A percentile compares a stretch with the other conserved stretches of the same genome.
Evolutionary conservation across 2,113 vertebrate genomes (phyloP).

Genomic region (Oreocharis arfaki): DNA sequence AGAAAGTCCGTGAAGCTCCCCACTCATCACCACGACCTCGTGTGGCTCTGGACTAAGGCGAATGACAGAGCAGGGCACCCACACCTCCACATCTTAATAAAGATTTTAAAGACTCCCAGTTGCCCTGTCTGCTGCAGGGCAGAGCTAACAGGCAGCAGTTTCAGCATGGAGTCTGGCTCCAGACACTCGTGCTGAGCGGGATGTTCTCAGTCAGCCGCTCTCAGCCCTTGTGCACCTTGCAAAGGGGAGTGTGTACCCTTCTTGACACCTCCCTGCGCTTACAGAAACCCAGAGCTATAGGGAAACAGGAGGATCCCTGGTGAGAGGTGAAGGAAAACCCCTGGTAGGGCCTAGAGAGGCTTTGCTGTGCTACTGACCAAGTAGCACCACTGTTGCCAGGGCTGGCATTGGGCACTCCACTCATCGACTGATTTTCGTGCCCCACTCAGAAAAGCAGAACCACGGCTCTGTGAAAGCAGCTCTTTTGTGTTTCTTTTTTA

Average conservation of each 20-base stretch:
- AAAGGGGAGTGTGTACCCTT: not conserved
- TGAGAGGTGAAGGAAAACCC: not conserved
- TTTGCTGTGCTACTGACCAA: not conserved
- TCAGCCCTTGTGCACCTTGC: not conserved
- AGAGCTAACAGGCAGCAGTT: not conserved
- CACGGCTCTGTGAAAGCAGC: not conserved
- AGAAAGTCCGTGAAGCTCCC: accelerated
- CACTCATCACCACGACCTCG: accelerated
- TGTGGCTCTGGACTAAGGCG: not conserved
- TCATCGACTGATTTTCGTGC: not conserved
- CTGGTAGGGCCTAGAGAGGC: not conserved
- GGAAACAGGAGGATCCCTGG: not conserved
- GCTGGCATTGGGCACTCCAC: not conserved
- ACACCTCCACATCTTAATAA: not conserved
- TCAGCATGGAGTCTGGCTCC: not conserved
- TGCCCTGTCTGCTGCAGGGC: not conserved
- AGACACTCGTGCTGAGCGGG: accelerated
- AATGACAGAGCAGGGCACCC: not conserved
- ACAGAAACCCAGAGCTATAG: not conserved
- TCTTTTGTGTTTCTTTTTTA: not conserved
- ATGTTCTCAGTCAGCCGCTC: not conserved
- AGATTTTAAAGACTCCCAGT: not conserved
- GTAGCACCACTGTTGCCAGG: not conserved
- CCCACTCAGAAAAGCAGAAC: not conserved
- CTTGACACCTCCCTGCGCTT: accelerated